phyloP scores from a whole-genome alignment of 2,888 invertebrate species.

The Doris montereyensis region DNA sequence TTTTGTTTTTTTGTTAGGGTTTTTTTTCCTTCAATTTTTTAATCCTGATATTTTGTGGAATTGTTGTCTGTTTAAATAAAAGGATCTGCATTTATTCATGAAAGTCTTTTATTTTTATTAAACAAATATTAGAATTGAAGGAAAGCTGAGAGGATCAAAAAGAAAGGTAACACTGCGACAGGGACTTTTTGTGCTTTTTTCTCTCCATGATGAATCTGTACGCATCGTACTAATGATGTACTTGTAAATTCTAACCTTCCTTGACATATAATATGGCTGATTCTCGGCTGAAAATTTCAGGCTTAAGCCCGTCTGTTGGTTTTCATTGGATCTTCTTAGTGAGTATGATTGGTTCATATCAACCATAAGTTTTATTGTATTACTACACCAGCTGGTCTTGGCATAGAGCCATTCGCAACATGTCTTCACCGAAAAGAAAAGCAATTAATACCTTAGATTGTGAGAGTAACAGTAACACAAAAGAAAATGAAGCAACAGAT shows the following conservation, averaged over 20 bases:
- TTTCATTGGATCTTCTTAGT: conserved; percentile 45
- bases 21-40: too few relatives aligned
- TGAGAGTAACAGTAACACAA: too few relatives aligned
- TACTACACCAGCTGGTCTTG: conserved; percentile 45
- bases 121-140: neutral
- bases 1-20: too few relatives aligned
- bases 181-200: neutral
- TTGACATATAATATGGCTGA: conserved; percentile 41
- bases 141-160: neutral
- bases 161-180: neutral
- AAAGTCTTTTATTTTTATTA: too few relatives aligned
- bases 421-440: conserved; percentile 21
- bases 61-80: too few relatives aligned
- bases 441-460: too few relatives aligned
- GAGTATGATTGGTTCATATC: conserved; percentile 46
- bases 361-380: conserved; percentile 44
- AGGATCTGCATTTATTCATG: too few relatives aligned
- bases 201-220: neutral
- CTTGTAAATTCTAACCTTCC: neutral
- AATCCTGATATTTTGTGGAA: too few relatives aligned
- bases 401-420: conserved; percentile 44
- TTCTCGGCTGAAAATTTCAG: conserved; percentile 46
- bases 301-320: conserved; percentile 44
- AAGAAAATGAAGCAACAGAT: too few relatives aligned
- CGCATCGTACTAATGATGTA: neutral